Conservation (phyloP, 2,888 invertebrate genomes). For the Lycocerus yunnanus region DNA sequence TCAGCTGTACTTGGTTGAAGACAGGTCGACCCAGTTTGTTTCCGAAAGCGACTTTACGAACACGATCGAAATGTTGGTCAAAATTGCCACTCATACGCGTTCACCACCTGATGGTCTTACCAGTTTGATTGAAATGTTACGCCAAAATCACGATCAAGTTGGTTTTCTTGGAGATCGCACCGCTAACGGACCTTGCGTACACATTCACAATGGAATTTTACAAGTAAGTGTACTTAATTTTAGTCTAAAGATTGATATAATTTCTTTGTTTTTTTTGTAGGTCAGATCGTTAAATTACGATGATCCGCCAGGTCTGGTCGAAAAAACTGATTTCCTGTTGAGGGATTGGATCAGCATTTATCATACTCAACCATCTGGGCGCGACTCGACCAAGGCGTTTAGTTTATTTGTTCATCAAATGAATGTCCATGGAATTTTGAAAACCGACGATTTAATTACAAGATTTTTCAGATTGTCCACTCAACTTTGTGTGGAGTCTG, state of each 20-base stretch:
- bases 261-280: slow-evolving; percentile 49
- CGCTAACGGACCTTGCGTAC: slow-evolving; percentile 80
- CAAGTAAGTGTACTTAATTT: slow-evolving; percentile 63
- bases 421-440: slow-evolving; percentile 94
- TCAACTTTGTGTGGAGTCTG: slow-evolving; percentile 94
- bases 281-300: slow-evolving; percentile 86
- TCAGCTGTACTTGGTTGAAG: slow-evolving; percentile 84
- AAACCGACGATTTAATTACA: slow-evolving; percentile 96
- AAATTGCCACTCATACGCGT: slow-evolving; percentile 75
- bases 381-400: slow-evolving; percentile 90
- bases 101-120: slow-evolving; percentile 84
- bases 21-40: slow-evolving; percentile 75
- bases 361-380: slow-evolving; percentile 77
- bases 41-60: slow-evolving; percentile 85
- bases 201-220: slow-evolving; percentile 91
- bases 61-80: slow-evolving; percentile 82
- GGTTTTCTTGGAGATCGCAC: slow-evolving; percentile 77
- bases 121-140: slow-evolving; percentile 79
- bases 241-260: neutral
- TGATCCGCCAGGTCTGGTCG: slow-evolving; percentile 92
- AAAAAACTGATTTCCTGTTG: slow-evolving; percentile 91
- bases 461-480: slow-evolving; percentile 96
- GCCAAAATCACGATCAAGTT: slow-evolving; percentile 73
- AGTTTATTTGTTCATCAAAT: slow-evolving; percentile 94
- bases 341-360: slow-evolving; percentile 96